Base-by-base conservation (phyloP, 2,113 vertebrate species). In the Melospiza georgiana region DNA sequence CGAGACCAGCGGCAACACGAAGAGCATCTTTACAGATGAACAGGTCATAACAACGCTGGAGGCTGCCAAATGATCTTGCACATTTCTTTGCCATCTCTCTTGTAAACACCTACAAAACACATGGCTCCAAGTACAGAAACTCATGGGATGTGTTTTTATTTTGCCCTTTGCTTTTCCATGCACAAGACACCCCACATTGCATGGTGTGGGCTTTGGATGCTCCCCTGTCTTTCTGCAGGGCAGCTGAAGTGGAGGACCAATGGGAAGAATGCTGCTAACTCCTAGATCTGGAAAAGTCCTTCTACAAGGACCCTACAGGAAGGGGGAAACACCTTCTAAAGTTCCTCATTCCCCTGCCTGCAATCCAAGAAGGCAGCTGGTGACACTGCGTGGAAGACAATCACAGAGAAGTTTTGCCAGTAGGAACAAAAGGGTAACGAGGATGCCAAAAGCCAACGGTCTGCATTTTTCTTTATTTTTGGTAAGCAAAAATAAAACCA, bases 141-240 rank as follows among this genome's bases (percentile, higher is more conserved):
- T 35, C 35, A 77, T 1, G 5, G 46, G 30, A 54, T 4, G 9
- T 4, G 20, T 6, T 80, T 79, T 54, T 27, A 52, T 62, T 88
- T 67, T 37, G 17, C 21, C 10, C 8, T 57, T 72, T 46, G 33
- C 54, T 82, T 54, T 68, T 48, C 51, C 16, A 1, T 0, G 10
- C 28, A 24, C 39, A 79, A 63, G 44, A 43, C 13, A 46, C 14
- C 6, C 11, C 46, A 7, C 10, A 5, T 17, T 58, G 15, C 37
- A 33, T 0, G 0, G 21, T 33, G 74, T 28, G 9, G 59, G 51
- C 46, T 55, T 51, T 0, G 1, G 62, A 58, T 3, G 6, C 22
- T 80, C 9, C 62, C 6, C 1, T 1, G 10, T 24, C 78, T 41
- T 73, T 24, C 54, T 23, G 30, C 27, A 44, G 63, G 82, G 66